A percentile compares a stretch with the other conserved stretches of the same genome.
Evolutionary conservation across 1,140 invertebrate species (phyloP).

Genomic region (Bathynomus jamesi): DNA sequence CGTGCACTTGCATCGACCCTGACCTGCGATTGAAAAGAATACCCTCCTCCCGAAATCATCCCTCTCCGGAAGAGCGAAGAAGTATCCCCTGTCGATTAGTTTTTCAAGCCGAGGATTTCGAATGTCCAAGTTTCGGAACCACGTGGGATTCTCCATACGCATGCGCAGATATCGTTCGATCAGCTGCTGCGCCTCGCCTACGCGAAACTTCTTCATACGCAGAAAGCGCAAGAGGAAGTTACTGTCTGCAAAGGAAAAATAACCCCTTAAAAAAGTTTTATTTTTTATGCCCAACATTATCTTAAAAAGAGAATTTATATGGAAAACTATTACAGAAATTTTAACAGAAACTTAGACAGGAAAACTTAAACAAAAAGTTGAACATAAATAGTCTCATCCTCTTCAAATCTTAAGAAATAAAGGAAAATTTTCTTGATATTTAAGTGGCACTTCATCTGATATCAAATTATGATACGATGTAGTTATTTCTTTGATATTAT

Average conservation of each 20-base stretch:
- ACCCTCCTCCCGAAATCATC: slow-evolving; percentile 64
- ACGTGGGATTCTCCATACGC: slow-evolving; percentile 66
- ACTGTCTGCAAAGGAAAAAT: slow-evolving; percentile 50
- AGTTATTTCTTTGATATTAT: too few species aligned
- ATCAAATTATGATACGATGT: too few species aligned
- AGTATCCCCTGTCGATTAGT: slow-evolving; percentile 69
- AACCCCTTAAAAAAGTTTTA: neutral
- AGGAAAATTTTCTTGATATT: too few species aligned
- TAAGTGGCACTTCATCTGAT: too few species aligned
- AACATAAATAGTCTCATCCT: too few species aligned
- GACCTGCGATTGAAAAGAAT: slow-evolving; percentile 47
- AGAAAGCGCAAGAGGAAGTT: slow-evolving; percentile 73
- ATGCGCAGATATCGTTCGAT: slow-evolving; percentile 74
- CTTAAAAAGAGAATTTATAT: too few species aligned
- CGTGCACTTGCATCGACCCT: neutral
- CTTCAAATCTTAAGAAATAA: too few species aligned
- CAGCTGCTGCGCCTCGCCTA: slow-evolving; percentile 73
- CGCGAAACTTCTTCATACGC: slow-evolving; percentile 74
- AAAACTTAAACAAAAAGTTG: too few species aligned
- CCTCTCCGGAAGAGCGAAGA: slow-evolving; percentile 64
- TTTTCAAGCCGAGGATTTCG: slow-evolving; percentile 60
- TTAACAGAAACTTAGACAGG: too few species aligned
- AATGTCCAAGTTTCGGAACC: slow-evolving; percentile 69
- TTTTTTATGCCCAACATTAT: too few species aligned
- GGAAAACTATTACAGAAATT: too few species aligned